Conservation (phyloP, 2,888 invertebrate genomes). For the Epistrophe grossulariae region DNA sequence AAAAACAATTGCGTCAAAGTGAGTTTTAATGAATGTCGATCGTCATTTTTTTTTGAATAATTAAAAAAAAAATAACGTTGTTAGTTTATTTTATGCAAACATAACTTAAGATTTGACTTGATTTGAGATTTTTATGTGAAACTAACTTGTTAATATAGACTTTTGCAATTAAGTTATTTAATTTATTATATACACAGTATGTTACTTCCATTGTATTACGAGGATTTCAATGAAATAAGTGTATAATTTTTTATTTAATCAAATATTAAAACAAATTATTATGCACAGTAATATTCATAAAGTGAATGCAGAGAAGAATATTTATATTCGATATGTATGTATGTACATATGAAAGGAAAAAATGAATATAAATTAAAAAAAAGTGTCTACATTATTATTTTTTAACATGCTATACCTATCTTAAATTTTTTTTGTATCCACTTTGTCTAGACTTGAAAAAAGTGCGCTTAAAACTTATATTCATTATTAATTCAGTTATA, state of each 20-base stretch:
- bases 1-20: constrained; percentile 47
- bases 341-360: not conserved
- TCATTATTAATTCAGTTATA: too few species aligned
- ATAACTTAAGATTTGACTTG: not conserved
- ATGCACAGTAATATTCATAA: not conserved
- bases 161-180: not conserved
- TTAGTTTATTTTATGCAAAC: not conserved
- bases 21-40: constrained; percentile 48
- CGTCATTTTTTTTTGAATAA: not conserved
- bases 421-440: too few species aligned
- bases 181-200: not conserved
- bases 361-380: not conserved
- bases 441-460: not conserved
- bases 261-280: not conserved
- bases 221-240: not conserved
- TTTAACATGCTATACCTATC: not conserved
- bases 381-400: not conserved
- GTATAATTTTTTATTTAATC: not conserved
- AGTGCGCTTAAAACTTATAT: too few species aligned
- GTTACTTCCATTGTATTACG: not conserved
- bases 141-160: not conserved
- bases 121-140: not conserved
- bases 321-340: not conserved
- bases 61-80: not conserved
- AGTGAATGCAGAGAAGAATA: not conserved